Evolutionary conservation across 92 coral and sea anemone species (phyloP).

Genomic region (Galaxea fascicularis): DNA sequence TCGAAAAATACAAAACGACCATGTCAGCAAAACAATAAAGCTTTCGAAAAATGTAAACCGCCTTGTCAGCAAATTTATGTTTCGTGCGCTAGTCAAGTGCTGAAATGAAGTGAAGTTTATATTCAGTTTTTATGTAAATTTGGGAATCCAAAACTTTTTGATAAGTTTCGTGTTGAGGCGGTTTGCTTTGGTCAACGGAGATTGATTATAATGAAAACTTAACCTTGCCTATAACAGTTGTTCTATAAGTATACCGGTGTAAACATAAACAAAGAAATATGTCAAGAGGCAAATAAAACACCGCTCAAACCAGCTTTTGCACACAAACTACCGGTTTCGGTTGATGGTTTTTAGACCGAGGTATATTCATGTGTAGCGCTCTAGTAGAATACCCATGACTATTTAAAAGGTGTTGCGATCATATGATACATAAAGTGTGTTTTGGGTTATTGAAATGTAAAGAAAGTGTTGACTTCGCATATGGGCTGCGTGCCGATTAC

Average conservation of each 20-base stretch:
- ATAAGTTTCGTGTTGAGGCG: background rate
- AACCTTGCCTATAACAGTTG: background rate
- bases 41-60: background rate
- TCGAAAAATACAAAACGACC: background rate
- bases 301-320: no score
- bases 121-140: no score
- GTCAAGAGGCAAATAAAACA: background rate
- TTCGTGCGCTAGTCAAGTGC: background rate
- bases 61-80: background rate
- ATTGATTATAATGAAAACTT: background rate
- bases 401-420: slow-evolving; percentile 5
- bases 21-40: background rate
- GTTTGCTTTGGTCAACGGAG: background rate
- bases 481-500: no score
- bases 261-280: background rate
- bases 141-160: no score
- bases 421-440: slow-evolving; percentile 7
- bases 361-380: slow-evolving; percentile 8
- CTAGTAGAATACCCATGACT: slow-evolving; percentile 2
- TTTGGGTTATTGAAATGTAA: no score
- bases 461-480: no score
- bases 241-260: background rate
- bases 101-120: background rate
- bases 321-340: background rate
- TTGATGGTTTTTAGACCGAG: background rate